phyloP scores from a whole-genome alignment of 64 coral and sea anemone species.

The Catalaphyllia jardinei region DNA sequence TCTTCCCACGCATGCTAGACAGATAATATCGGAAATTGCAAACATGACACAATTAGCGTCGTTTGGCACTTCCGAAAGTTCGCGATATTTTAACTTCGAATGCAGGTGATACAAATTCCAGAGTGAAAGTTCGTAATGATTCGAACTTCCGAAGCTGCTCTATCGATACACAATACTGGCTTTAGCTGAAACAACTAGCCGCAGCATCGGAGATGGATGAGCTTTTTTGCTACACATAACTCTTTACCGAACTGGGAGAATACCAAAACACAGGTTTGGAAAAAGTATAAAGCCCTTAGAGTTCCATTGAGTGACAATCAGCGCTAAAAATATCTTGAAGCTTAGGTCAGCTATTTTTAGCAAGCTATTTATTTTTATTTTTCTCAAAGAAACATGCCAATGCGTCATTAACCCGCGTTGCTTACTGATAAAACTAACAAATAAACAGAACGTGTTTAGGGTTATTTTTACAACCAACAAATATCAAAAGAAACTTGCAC shows the following conservation, averaged over 20 bases:
- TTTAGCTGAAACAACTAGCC: not conserved
- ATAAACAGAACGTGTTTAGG: not conserved
- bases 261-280: too few species aligned
- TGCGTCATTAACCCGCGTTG: not conserved
- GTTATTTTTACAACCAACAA: constrained; percentile 31
- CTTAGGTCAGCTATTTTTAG: not conserved
- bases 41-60: not conserved
- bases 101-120: not conserved
- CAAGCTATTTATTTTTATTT: not conserved
- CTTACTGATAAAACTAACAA: not conserved
- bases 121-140: not conserved
- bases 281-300: too few species aligned
- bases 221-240: too few species aligned
- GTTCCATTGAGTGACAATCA: too few species aligned
- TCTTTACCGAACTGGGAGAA: too few species aligned
- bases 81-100: too few species aligned
- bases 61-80: not conserved
- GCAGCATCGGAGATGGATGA: not conserved
- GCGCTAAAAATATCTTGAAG: too few species aligned
- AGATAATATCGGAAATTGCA: not conserved
- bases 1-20: not conserved
- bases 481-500: not conserved
- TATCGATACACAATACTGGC: not conserved
- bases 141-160: not conserved
- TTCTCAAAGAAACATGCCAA: not conserved